Evolutionary conservation across 2,888 invertebrate species (phyloP).

Genomic region (Dynastes tityus): DNA sequence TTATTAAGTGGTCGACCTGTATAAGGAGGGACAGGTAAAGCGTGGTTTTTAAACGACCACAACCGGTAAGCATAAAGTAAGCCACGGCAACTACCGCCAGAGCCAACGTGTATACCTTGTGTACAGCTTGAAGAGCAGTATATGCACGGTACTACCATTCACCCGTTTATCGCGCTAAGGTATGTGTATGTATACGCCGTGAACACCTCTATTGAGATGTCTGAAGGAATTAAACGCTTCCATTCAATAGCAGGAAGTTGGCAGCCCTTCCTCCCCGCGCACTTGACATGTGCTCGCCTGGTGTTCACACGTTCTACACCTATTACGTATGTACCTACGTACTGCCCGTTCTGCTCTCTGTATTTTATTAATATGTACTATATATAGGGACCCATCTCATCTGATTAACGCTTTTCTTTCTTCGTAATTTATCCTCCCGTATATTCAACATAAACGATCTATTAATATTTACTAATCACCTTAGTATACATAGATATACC

Average conservation of each 20-base stretch:
- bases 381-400: conserved; percentile 47
- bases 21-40: conserved; percentile 57
- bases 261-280: conserved; percentile 60
- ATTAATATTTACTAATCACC: conserved; percentile 41
- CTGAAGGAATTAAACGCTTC: conserved; percentile 66
- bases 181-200: conserved; percentile 50
- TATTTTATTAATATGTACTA: background rate
- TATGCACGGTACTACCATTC: conserved; percentile 15
- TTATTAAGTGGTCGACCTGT: conserved; percentile 55
- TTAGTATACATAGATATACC: background rate
- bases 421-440: background rate
- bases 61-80: conserved; percentile 12
- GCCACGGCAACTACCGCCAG: background rate
- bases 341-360: background rate
- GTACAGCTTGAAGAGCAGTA: background rate
- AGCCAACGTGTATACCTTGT: background rate
- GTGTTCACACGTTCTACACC: conserved; percentile 65
- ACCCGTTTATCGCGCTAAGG: conserved; percentile 28
- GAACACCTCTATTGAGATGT: conserved; percentile 66
- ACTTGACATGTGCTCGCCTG: conserved; percentile 66
- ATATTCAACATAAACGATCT: conserved; percentile 19
- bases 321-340: conserved; percentile 53
- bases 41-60: conserved; percentile 56
- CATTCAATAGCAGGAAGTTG: conserved; percentile 64
- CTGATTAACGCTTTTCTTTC: conserved; percentile 10